phyloP scores from a whole-genome alignment of 2,113 vertebrate genomes.

The Pedetes capensis region DNA sequence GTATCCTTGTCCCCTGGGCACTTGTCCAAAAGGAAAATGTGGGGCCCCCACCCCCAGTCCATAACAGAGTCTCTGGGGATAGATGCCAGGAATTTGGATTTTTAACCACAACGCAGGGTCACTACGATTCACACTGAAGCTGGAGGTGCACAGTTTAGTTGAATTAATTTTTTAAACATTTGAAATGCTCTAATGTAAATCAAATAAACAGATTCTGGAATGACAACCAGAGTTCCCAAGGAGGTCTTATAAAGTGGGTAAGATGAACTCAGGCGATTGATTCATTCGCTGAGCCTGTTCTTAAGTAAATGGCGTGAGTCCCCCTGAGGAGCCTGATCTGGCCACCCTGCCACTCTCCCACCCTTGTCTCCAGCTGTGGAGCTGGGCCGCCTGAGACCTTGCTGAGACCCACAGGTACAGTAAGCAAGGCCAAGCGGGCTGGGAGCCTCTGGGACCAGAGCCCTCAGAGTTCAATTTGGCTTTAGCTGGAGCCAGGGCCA shows the following conservation, averaged over 20 bases:
- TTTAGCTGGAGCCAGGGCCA: not conserved
- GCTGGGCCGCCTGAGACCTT: too few species aligned
- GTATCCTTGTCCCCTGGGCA: accelerated
- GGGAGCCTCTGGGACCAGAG: not conserved
- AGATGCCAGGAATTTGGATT: not conserved
- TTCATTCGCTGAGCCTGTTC: not conserved
- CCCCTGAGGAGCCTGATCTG: not conserved
- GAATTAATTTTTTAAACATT: constrained; percentile 32
- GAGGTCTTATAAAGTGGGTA: not conserved
- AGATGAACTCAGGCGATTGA: not conserved
- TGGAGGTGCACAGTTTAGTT: not conserved
- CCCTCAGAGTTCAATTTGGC: not conserved
- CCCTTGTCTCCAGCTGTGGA: not conserved
- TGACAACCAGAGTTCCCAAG: not conserved
- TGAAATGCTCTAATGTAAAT: not conserved
- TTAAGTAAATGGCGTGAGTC: not conserved
- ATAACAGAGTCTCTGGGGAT: not conserved
- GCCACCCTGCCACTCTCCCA: not conserved
- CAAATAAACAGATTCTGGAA: not conserved
- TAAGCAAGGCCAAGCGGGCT: not conserved
- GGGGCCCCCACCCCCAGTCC: too few species aligned
- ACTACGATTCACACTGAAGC: not conserved
- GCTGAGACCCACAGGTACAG: not conserved
- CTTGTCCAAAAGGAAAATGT: not conserved
- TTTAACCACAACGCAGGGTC: not conserved